A percentile compares a stretch with the other conserved stretches of the same genome.
Evolutionary conservation across 2,113 vertebrate species (phyloP).

Genomic region (Nibea coibor): DNA sequence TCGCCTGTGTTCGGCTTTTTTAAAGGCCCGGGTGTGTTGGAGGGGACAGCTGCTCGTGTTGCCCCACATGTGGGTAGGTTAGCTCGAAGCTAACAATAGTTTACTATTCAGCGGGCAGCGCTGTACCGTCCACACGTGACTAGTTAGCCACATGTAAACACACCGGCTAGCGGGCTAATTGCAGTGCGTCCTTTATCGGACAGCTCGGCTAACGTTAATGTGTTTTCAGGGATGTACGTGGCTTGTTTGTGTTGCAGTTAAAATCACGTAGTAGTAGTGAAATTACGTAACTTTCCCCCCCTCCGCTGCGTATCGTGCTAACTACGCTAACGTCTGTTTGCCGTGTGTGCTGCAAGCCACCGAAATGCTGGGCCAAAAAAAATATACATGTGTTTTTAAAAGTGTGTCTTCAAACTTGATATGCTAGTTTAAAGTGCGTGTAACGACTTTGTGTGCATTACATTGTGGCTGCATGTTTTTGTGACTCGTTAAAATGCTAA

Average conservation of each 20-base stretch:
- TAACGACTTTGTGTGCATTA: fast-evolving
- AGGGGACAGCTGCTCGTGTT: background rate
- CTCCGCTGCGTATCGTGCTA: slow-evolving; percentile 10
- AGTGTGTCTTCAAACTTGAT: too few relatives aligned
- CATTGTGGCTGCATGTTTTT: fast-evolving
- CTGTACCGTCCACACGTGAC: slow-evolving; percentile 63
- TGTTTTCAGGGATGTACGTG: fast-evolving
- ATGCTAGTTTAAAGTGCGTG: background rate
- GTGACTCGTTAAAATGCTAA: background rate
- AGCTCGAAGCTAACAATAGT: slow-evolving; percentile 77
- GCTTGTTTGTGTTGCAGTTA: background rate
- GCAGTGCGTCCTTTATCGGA: slow-evolving; percentile 19
- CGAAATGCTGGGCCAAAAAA: slow-evolving; percentile 5
- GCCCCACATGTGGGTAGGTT: slow-evolving; percentile 58
- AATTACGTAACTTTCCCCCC: background rate
- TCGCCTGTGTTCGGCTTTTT: background rate
- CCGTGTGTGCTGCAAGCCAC: background rate
- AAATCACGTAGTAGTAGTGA: background rate
- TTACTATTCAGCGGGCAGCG: slow-evolving; percentile 40
- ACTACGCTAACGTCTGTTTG: background rate
- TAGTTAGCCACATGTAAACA: slow-evolving; percentile 78
- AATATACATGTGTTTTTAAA: too few relatives aligned
- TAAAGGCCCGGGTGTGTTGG: background rate
- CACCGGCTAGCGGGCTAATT: slow-evolving; percentile 47
- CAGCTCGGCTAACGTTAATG: background rate